Conservation (phyloP, 2,888 invertebrate species). For the Carterocephalus palaemon region DNA sequence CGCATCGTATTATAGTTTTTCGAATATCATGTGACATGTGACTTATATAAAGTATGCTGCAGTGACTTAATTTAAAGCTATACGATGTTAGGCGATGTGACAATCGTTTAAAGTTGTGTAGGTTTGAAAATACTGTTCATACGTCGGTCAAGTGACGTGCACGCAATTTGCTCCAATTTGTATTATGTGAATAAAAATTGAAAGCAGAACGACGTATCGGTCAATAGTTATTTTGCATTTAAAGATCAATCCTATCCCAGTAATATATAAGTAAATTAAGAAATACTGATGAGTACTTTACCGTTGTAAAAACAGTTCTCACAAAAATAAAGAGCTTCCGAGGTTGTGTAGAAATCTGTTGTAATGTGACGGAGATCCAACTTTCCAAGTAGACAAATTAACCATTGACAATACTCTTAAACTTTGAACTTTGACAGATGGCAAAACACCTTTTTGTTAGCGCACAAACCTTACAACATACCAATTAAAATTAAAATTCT, state of each 20-base stretch:
- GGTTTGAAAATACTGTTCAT: slow-evolving; percentile 2
- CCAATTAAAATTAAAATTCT: slow-evolving; percentile 28
- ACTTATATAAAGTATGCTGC: slow-evolving; percentile 4
- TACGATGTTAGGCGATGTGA: neutral
- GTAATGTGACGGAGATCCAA: slow-evolving; percentile 41
- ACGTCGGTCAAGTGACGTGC: neutral
- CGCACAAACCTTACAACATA: slow-evolving; percentile 58
- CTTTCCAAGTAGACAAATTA: slow-evolving; percentile 44
- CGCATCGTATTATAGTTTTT: slow-evolving; percentile 7
- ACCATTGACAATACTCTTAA: slow-evolving; percentile 71
- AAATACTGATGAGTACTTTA: slow-evolving; percentile 14
- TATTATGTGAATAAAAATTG: slow-evolving; percentile 1
- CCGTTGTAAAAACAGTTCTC: slow-evolving; percentile 18
- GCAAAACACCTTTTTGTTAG: slow-evolving; percentile 49
- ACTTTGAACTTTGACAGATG: slow-evolving; percentile 64
- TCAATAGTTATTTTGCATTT: slow-evolving; percentile 18
- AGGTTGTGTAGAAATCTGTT: slow-evolving; percentile 72
- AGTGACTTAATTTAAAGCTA: slow-evolving; percentile 5
- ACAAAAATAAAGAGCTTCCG: slow-evolving; percentile 58
- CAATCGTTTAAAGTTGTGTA: slow-evolving; percentile 5
- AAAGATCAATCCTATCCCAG: slow-evolving; percentile 25
- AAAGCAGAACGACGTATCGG: neutral
- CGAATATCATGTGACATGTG: slow-evolving; percentile 1
- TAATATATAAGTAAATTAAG: slow-evolving; percentile 16
- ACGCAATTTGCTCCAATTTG: slow-evolving; percentile 4